Evolutionary conservation across 2,888 invertebrate genomes (phyloP), one percentile per base, ranked within the genome.

Genomic region (Lochmaea capreae): DNA sequence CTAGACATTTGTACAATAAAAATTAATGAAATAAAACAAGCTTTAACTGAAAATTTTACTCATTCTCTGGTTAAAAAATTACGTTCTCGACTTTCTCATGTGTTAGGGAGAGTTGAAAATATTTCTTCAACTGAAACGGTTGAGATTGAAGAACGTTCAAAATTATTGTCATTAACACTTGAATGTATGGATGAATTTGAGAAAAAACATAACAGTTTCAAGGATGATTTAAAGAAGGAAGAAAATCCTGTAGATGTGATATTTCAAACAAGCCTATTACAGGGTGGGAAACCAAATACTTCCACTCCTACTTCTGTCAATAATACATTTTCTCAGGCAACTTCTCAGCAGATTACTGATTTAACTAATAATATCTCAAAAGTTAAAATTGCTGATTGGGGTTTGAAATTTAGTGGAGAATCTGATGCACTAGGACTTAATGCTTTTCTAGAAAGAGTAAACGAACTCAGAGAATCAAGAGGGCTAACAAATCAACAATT

Each of bases 381-480:
- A 22, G 3, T 22, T 22, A 22, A 22, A 22, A 22, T 22, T 22
- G 22, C 22, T 22, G 22, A 11, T n/a, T 58, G 58, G 58, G 22
- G 58, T 11, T 58, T 58, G n/a, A 16, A 26, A 22, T 58, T 58
- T 18, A 42, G 42, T 42, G 42, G 42, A 1, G 42, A 42, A 10
- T 10, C 42, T 10, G 42, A 42, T 42, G 42, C 42, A 42, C 42
- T 42, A 10, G 42, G 42, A 1, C 42, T 42, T 8, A 42, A 42
- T 42, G 42, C 42, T 42, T 42, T 4, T 10, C 10, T 42, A 42
- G 42, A 10, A 42, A 10, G 42, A 10, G 42, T 42, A 6, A 52
- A 66, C 33, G 66, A 66, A 54, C 22, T 69, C 5, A 49, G 69
- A n/a, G 52, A 69, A 69, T 16, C 52, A 2, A 61, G 52, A 62